A percentile compares a stretch with the other conserved stretches of the same genome.
These are phyloP conservation scores for Lacanobia oleracea DNA, from an alignment of 2,888 invertebrate genomes.

Conservation along the genomic window DNA sequence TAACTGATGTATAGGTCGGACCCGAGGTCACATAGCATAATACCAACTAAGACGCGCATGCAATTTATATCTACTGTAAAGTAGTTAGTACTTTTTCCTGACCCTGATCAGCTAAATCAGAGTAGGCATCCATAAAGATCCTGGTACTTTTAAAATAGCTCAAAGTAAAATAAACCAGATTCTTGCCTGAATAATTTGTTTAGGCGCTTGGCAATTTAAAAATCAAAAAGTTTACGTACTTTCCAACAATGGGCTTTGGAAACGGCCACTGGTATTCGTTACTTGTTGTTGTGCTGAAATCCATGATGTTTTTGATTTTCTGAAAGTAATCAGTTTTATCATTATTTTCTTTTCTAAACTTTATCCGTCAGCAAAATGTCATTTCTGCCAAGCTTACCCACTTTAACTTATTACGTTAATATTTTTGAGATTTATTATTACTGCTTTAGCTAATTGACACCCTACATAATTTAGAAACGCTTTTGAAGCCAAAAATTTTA, in stretches of 20 bases:
- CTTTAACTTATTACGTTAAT: slow-evolving; percentile 80
- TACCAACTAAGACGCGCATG: background rate
- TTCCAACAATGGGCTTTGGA: slow-evolving; percentile 89
- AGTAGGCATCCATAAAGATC: background rate
- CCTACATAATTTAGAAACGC: slow-evolving; percentile 89
- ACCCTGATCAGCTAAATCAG: background rate
- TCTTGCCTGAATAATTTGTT: slow-evolving; percentile 31
- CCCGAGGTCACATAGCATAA: background rate
- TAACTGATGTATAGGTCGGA: background rate
- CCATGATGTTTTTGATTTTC: slow-evolving; percentile 72
- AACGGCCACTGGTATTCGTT: slow-evolving; percentile 91
- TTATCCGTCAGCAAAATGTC: slow-evolving; percentile 49
- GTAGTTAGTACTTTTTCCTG: background rate
- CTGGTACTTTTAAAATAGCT: slow-evolving; percentile 2
- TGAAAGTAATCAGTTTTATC: slow-evolving; percentile 40
- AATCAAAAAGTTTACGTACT: slow-evolving; percentile 76
- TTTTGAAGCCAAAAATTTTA: slow-evolving; percentile 88
- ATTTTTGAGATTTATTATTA: slow-evolving; percentile 87
- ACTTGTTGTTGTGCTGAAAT: slow-evolving; percentile 87
- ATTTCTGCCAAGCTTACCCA: slow-evolving; percentile 49
- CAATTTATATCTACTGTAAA: background rate
- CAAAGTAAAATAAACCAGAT: background rate
- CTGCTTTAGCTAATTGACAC: slow-evolving; percentile 86
- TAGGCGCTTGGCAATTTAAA: slow-evolving; percentile 36
- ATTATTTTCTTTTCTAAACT: slow-evolving; percentile 21